Evolutionary conservation across 1,140 invertebrate species (phyloP).

Genomic region (Archivesica marissinica): DNA sequence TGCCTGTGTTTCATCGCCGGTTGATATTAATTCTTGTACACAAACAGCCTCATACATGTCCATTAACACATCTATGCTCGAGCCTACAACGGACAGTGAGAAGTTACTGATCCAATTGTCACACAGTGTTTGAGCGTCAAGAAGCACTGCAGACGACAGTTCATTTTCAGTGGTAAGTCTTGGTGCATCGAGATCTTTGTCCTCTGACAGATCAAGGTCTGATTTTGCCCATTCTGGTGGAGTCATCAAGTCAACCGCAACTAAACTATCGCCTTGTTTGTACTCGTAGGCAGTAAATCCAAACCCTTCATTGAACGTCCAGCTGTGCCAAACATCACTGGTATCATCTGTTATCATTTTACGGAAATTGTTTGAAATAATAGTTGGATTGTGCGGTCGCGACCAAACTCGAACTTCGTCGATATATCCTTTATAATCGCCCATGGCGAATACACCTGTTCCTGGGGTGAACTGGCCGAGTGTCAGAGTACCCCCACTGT

Average conservation of each 20-base stretch:
- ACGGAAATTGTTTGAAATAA: conserved; percentile 62
- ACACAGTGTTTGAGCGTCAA: conserved; percentile 25
- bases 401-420: conserved; percentile 72
- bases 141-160: conserved; percentile 22
- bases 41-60: conserved; percentile 48
- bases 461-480: conserved; percentile 63
- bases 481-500: conserved; percentile 62
- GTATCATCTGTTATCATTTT: conserved; percentile 59
- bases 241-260: conserved; percentile 37
- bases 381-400: conserved; percentile 69
- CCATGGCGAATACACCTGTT: conserved; percentile 22
- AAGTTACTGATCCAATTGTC: conserved; percentile 40
- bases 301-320: conserved; percentile 68
- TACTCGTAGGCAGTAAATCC: conserved; percentile 63
- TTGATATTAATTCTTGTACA: conserved; percentile 45
- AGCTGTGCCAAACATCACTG: conserved; percentile 63
- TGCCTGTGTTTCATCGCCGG: conserved; percentile 43
- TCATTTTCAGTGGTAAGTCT: conserved; percentile 30
- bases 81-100: conserved; percentile 16
- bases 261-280: conserved; percentile 37
- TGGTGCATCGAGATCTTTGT: conserved; percentile 37
- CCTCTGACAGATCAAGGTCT: conserved; percentile 54
- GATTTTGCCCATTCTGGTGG: conserved; percentile 66
- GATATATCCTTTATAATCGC: conserved; percentile 65
- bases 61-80: background rate